These are phyloP conservation scores for Muraenolepis orangiensis DNA, from an alignment of 2,797 vertebrate genomes.

Conservation along the genomic window DNA sequence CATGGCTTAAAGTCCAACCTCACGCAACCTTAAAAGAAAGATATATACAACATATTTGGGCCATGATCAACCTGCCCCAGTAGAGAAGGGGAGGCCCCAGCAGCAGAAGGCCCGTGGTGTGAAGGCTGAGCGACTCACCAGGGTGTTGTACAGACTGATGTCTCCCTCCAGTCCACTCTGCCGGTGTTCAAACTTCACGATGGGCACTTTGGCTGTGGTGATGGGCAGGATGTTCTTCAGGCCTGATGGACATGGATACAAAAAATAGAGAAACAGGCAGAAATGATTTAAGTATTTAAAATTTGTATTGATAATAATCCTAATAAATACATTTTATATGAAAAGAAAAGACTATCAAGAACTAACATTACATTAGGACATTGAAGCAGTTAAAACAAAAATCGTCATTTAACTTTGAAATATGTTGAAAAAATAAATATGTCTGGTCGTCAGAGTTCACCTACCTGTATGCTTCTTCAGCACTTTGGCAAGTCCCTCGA, in stretches of 20 bases:
- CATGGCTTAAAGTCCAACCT: background rate
- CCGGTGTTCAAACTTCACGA: conserved; percentile 97
- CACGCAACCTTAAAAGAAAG: background rate
- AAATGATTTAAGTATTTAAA: background rate
- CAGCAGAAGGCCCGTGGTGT: background rate
- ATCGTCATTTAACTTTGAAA: background rate
- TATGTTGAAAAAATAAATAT: background rate
- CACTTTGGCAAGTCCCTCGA: conserved; percentile 94
- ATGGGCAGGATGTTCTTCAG: conserved; percentile 98
- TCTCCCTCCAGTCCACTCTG: conserved; percentile 94
- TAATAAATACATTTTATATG: background rate
- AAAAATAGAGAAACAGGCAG: background rate
- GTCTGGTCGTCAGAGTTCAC: background rate
- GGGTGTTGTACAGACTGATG: conserved; percentile 97
- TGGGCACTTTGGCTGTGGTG: conserved; percentile 99
- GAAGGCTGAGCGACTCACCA: conserved; percentile 74
- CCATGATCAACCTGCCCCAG: background rate
- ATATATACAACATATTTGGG: background rate
- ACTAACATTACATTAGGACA: background rate
- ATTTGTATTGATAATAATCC: background rate
- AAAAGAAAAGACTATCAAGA: background rate
- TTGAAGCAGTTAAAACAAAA: background rate
- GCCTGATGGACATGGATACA: conserved; percentile 67
- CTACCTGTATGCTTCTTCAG: conserved; percentile 95
- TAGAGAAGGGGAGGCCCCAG: background rate